A percentile compares a stretch with the other conserved stretches of the same genome.
These are phyloP conservation scores for Microtus montanus DNA, from an alignment of 2,113 vertebrate species.

Conservation along the genomic window DNA sequence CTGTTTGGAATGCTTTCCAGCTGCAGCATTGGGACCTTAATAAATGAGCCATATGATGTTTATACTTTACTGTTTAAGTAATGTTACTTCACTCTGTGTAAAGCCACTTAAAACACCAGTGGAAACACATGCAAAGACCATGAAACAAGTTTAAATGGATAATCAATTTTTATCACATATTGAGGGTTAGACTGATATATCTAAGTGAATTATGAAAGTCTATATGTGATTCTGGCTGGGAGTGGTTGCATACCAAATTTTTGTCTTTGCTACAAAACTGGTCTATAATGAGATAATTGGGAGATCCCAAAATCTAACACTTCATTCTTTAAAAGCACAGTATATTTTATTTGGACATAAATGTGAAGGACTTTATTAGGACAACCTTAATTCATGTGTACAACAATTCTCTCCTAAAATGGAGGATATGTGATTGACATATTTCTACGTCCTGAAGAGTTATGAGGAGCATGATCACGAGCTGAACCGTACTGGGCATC, in stretches of 20 bases:
- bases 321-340: constrained; percentile 32
- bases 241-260: constrained; percentile 71
- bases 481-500: not conserved
- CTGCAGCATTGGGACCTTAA: constrained; percentile 75
- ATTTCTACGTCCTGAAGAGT: not conserved
- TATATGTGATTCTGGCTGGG: constrained; percentile 69
- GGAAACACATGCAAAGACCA: constrained; percentile 82
- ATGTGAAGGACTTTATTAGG: not conserved
- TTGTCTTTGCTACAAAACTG: constrained; percentile 58
- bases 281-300: not conserved
- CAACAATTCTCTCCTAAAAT: constrained; percentile 35
- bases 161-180: constrained; percentile 90
- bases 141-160: constrained; percentile 87
- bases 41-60: constrained; percentile 75
- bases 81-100: constrained; percentile 79
- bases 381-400: not conserved
- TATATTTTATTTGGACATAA: not conserved
- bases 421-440: not conserved
- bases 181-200: constrained; percentile 81
- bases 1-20: constrained; percentile 65
- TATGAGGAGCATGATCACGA: not conserved
- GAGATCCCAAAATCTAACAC: constrained; percentile 49
- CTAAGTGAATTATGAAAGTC: constrained; percentile 83
- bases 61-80: constrained; percentile 82
- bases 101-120: constrained; percentile 82